These are phyloP conservation scores for Syngnathus floridae DNA, from an alignment of 2,113 vertebrate genomes.

Conservation along the genomic window DNA sequence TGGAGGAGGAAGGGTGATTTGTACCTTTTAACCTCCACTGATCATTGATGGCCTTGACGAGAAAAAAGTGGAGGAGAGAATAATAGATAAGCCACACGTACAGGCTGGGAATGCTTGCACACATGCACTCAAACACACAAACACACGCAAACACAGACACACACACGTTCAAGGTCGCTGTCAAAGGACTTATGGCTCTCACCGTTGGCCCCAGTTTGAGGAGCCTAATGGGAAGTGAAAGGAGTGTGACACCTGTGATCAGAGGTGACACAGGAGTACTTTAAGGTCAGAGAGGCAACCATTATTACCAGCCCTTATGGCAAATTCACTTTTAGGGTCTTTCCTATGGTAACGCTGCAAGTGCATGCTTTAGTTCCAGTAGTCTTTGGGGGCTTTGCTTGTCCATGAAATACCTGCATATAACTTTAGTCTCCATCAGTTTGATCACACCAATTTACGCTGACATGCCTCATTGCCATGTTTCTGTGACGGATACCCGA, in stretches of 20 bases:
- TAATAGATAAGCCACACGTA: conserved; percentile 43
- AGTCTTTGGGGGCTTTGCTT: conserved; percentile 12
- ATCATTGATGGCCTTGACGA: conserved; percentile 69
- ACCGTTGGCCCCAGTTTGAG: conserved; percentile 40
- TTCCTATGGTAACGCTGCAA: conserved; percentile 24
- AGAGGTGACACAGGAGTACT: conserved; percentile 58
- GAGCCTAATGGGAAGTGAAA: conserved; percentile 66
- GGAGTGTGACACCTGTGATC: conserved; percentile 66
- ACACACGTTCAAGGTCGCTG: conserved; percentile 56
- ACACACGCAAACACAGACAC: conserved; percentile 29
- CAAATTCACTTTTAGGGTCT: conserved; percentile 55
- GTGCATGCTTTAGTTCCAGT: conserved; percentile 14
- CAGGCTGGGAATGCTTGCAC: conserved; percentile 33
- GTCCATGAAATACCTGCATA: conserved; percentile 10
- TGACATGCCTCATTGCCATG: too few species aligned
- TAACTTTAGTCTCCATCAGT: background rate
- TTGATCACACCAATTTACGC: too few species aligned
- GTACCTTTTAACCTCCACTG: conserved; percentile 79
- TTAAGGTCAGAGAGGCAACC: conserved; percentile 47
- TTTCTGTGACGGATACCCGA: too few species aligned
- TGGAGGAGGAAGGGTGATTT: conserved; percentile 63
- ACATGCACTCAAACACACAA: conserved; percentile 23
- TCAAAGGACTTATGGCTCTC: conserved; percentile 60
- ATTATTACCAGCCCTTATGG: conserved; percentile 37
- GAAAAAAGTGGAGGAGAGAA: conserved; percentile 31